Evolutionary conservation across 1,140 invertebrate species (phyloP).

Genomic region (Atta texana): DNA sequence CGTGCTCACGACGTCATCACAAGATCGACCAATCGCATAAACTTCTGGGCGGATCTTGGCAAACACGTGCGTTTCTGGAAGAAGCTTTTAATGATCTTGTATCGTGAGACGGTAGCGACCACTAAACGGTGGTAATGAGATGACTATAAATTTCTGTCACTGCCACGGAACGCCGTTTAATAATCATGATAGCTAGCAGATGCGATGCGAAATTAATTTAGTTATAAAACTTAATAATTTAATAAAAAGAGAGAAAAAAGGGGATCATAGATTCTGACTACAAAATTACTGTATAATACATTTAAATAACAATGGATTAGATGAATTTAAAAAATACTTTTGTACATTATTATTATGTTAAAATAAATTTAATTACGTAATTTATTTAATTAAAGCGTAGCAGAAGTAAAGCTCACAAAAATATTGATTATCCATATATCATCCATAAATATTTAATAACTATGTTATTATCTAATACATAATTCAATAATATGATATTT

Average conservation of each 20-base stretch:
- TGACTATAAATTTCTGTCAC: slow-evolving; percentile 78
- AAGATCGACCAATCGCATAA: slow-evolving; percentile 58
- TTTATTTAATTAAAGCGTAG: background rate
- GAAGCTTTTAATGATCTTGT: slow-evolving; percentile 81
- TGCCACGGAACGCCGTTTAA: slow-evolving; percentile 72
- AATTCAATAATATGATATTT: background rate
- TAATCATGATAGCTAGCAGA: slow-evolving; percentile 64
- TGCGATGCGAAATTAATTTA: slow-evolving; percentile 63
- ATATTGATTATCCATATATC: background rate
- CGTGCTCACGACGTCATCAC: slow-evolving; percentile 78
- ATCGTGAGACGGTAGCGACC: slow-evolving; percentile 69
- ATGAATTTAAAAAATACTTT: slow-evolving; percentile 7
- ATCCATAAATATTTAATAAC: background rate
- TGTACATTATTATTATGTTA: background rate
- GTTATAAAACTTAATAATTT: slow-evolving; percentile 30
- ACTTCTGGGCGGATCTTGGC: slow-evolving; percentile 82
- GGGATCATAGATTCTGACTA: background rate
- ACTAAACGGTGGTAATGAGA: slow-evolving; percentile 81
- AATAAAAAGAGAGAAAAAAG: slow-evolving; percentile 19
- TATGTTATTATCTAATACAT: slow-evolving; percentile 8
- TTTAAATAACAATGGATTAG: slow-evolving; percentile 4
- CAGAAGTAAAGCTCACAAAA: background rate
- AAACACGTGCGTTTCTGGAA: slow-evolving; percentile 77
- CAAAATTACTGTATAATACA: background rate
- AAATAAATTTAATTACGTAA: background rate